Conservation (phyloP, 2,888 invertebrate genomes). For the Acronicta alni region DNA sequence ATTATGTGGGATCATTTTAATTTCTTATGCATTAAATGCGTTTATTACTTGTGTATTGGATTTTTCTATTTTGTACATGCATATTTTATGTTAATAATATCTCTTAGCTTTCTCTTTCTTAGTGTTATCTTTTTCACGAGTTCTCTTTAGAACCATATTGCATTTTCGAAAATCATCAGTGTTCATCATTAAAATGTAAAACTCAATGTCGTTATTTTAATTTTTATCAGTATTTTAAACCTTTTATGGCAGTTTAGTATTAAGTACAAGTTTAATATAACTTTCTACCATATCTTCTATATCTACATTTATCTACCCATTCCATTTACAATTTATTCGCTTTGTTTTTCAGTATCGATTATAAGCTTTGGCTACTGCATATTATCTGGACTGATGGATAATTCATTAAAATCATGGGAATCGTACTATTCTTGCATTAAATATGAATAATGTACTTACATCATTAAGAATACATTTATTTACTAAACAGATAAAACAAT, state of each 20-base stretch:
- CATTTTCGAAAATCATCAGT: too few relatives aligned
- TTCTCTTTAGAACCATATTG: too few relatives aligned
- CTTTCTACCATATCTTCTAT: too few relatives aligned
- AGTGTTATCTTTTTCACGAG: not conserved
- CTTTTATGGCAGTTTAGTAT: too few relatives aligned
- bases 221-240: too few relatives aligned
- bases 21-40: constrained; percentile 2
- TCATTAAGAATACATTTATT: too few relatives aligned
- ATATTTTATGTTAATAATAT: not conserved
- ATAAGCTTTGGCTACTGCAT: constrained; percentile 34
- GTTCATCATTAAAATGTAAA: too few relatives aligned
- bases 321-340: constrained; percentile 4
- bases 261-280: too few relatives aligned
- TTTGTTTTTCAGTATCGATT: constrained; percentile 48
- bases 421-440: constrained; percentile 34
- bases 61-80: not conserved
- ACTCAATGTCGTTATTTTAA: too few relatives aligned
- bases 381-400: constrained; percentile 41
- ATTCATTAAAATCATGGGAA: constrained; percentile 49
- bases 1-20: constrained; percentile 30
- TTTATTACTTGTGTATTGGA: constrained; percentile 4
- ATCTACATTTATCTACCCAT: too few relatives aligned
- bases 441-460: not conserved
- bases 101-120: not conserved
- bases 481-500: too few relatives aligned